Conservation (phyloP, 2,113 vertebrate genomes). For the Pygoscelis antarcticus region DNA sequence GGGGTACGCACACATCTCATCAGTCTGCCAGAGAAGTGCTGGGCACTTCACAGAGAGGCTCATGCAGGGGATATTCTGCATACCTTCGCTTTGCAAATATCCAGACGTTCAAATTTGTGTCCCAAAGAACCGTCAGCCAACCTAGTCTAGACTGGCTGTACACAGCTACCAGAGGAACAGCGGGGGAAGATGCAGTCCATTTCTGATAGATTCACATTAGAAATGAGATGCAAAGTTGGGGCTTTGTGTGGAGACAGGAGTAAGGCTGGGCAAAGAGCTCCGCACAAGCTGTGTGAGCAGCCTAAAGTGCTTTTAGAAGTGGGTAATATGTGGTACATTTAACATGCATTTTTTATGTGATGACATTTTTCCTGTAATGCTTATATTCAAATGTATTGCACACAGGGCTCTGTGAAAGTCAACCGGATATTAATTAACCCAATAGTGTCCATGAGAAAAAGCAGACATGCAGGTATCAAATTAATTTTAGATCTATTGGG, state of each 20-base stretch:
- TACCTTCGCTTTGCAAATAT: background rate
- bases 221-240: background rate
- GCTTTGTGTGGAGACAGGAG: background rate
- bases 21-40: background rate
- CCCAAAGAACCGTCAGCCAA: background rate
- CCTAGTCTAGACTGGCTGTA: background rate
- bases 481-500: background rate
- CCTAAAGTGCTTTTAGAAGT: background rate
- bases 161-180: background rate
- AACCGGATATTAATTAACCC: background rate
- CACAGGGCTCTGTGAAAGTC: background rate
- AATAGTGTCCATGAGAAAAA: background rate
- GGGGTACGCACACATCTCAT: background rate
- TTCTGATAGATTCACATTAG: rapidly evolving
- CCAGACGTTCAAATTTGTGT: background rate
- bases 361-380: background rate
- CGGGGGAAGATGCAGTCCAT: rapidly evolving
- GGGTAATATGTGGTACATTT: background rate
- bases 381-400: background rate
- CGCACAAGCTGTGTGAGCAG: rapidly evolving
- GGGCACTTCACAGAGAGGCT: background rate
- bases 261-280: background rate
- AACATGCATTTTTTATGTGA: background rate
- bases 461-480: background rate
- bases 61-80: background rate